phyloP scores from a whole-genome alignment of 2,888 invertebrate species.

The Macrosiphum euphorbiae region DNA sequence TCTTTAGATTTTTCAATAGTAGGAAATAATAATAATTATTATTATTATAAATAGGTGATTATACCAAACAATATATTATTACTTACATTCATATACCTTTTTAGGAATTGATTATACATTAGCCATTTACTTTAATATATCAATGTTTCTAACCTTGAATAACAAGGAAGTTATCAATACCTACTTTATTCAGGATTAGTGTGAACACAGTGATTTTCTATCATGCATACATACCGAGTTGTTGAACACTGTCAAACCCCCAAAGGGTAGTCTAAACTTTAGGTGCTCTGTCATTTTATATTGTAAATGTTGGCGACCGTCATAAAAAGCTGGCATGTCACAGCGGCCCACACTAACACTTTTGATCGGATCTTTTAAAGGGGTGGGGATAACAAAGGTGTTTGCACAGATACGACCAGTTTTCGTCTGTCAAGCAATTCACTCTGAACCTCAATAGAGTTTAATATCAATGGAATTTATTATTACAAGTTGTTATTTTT shows the following conservation, averaged over 20 bases:
- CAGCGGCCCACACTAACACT: not conserved
- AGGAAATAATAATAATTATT: not conserved
- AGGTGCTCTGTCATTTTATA: not conserved
- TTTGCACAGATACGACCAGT: not conserved
- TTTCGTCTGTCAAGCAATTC: not conserved
- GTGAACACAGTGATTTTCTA: not conserved
- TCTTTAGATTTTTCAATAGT: not conserved
- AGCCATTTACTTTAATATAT: not conserved
- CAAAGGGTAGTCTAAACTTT: not conserved
- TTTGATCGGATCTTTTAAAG: not conserved
- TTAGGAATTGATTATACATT: not conserved
- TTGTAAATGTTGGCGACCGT: not conserved
- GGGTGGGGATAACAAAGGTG: not conserved
- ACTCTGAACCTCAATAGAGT: not conserved
- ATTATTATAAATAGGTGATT: not conserved
- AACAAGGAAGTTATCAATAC: slow-evolving; percentile 23
- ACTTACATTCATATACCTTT: not conserved
- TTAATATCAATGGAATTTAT: not conserved
- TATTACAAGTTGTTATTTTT: not conserved
- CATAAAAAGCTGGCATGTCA: not conserved
- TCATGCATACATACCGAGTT: not conserved
- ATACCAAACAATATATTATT: not conserved
- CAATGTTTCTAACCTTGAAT: slow-evolving; percentile 14
- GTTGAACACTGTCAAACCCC: not conserved
- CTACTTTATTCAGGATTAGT: not conserved